phyloP scores from a whole-genome alignment of 1,140 invertebrate genomes.

The Trachelipus rathkii region DNA sequence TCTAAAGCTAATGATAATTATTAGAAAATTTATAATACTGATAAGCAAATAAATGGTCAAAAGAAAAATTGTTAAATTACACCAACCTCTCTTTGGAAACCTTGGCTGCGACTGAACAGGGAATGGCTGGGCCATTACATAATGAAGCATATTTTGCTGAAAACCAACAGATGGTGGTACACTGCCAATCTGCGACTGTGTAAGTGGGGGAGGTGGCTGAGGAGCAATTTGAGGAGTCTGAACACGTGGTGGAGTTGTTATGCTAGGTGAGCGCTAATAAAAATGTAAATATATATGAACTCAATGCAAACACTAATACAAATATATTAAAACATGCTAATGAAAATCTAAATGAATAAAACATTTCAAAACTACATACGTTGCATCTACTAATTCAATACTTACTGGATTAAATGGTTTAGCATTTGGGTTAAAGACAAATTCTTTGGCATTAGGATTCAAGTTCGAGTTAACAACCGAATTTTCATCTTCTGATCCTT shows the following conservation, averaged over 20 bases:
- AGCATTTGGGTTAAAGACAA: slow-evolving; percentile 72
- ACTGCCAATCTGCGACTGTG: slow-evolving; percentile 44
- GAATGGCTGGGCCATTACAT: slow-evolving; percentile 49
- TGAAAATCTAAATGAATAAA: neutral
- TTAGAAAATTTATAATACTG: too few relatives aligned
- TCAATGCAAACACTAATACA: neutral
- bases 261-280: slow-evolving; percentile 60
- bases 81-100: slow-evolving; percentile 46
- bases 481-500: slow-evolving; percentile 49
- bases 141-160: slow-evolving; percentile 22
- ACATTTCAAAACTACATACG: neutral
- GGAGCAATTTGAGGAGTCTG: slow-evolving; percentile 77
- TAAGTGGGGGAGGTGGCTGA: slow-evolving; percentile 48
- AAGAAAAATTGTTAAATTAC: slow-evolving; percentile 1
- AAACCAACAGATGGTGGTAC: slow-evolving; percentile 21
- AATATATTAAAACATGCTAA: neutral
- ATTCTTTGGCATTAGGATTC: slow-evolving; percentile 84
- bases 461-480: slow-evolving; percentile 68
- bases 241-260: slow-evolving; percentile 65
- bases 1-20: too few relatives aligned
- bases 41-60: neutral
- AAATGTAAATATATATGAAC: neutral
- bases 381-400: slow-evolving; percentile 19
- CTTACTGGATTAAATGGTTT: slow-evolving; percentile 80
- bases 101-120: slow-evolving; percentile 45